Conservation (phyloP, 1,140 invertebrate genomes). For the Proctacanthus coquilletti region DNA sequence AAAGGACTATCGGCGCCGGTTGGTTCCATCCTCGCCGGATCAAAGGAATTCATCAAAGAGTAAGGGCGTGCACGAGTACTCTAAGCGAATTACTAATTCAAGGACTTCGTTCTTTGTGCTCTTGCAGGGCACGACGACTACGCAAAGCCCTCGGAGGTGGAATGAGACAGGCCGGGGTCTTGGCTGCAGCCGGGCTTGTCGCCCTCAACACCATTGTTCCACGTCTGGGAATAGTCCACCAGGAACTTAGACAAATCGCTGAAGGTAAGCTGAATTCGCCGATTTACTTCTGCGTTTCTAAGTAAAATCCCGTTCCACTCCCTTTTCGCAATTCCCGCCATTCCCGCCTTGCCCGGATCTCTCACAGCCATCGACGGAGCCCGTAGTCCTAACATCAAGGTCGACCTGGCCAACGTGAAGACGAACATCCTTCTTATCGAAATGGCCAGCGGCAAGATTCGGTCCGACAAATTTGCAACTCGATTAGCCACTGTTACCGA, state of each 20-base stretch:
- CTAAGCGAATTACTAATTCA: too few relatives aligned
- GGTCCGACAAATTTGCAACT: conserved; percentile 37
- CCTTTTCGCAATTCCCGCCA: conserved; percentile 3
- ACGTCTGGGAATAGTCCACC: conserved; percentile 57
- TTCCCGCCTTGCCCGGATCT: not conserved
- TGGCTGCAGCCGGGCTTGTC: conserved; percentile 76
- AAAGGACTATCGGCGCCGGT: conserved; percentile 81
- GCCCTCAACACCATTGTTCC: conserved; percentile 62
- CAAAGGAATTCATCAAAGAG: conserved; percentile 58
- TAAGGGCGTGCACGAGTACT: conserved; percentile 35
- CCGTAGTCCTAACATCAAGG: conserved; percentile 37
- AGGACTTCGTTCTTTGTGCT: too few relatives aligned
- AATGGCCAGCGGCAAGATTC: conserved; percentile 34
- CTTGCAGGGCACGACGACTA: conserved; percentile 49
- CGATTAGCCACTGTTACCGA: conserved; percentile 38
- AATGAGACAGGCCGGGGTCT: conserved; percentile 76
- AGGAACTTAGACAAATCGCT: conserved; percentile 48
- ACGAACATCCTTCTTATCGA: conserved; percentile 67
- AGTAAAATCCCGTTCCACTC: conserved; percentile 1
- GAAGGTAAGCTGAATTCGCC: conserved; percentile 35
- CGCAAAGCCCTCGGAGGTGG: conserved; percentile 83
- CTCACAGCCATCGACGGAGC: conserved; percentile 41
- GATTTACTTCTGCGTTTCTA: conserved; percentile 2
- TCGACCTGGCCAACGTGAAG: conserved; percentile 49
- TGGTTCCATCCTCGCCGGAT: conserved; percentile 73